phyloP scores from a whole-genome alignment of 2,888 invertebrate genomes.

The Linnaemya vulpina region DNA sequence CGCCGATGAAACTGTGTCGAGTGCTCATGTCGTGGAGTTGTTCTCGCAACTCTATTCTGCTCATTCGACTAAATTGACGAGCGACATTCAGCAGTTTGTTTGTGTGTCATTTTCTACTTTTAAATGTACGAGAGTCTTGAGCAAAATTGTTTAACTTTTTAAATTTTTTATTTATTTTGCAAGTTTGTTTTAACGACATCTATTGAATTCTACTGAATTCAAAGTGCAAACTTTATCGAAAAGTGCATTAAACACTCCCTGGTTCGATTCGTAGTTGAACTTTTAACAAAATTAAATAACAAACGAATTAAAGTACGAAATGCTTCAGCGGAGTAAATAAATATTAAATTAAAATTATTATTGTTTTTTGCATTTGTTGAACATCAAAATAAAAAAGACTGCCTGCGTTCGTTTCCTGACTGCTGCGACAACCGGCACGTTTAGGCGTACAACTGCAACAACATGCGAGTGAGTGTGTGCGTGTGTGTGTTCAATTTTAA shows the following conservation, averaged over 20 bases:
- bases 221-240: background rate
- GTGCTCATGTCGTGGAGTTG: background rate
- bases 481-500: conserved; percentile 24
- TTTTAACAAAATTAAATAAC: conserved; percentile 24
- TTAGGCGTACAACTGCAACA: no score
- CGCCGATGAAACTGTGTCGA: conserved; percentile 15
- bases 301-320: background rate
- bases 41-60: background rate
- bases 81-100: background rate
- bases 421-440: conserved; percentile 21
- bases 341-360: conserved; percentile 28
- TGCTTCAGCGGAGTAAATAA: conserved; percentile 2
- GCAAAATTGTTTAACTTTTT: background rate
- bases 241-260: background rate
- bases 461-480: background rate
- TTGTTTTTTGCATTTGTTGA: conserved; percentile 36
- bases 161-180: background rate
- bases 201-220: background rate
- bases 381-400: background rate
- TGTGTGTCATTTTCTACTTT: background rate
- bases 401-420: conserved; percentile 40
- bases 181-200: background rate
- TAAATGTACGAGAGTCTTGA: no score
- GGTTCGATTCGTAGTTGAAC: background rate
- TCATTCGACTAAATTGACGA: background rate